Percentiles rank a stretch among this genome's conserved stretches.
Evolutionary conservation across 1,140 invertebrate genomes (phyloP).

Genomic region (Heliconius congener): DNA sequence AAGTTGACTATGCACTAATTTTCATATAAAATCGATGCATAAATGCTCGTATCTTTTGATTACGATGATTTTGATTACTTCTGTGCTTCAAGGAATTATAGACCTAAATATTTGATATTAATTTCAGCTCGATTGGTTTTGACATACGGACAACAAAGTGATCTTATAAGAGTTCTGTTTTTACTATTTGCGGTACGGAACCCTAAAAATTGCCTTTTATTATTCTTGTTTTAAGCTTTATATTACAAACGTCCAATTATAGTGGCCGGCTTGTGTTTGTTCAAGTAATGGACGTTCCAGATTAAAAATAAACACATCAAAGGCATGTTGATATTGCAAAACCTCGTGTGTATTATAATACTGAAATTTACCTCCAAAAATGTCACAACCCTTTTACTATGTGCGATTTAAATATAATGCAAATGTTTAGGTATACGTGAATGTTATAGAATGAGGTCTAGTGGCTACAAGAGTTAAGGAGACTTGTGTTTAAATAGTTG

Average conservation of each 20-base stretch:
- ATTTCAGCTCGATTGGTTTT: too few species aligned
- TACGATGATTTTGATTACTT: too few species aligned
- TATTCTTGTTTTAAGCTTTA: slow-evolving; percentile 29
- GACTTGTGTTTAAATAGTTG: neutral
- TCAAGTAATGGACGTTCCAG: slow-evolving; percentile 37
- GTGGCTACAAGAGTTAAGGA: neutral
- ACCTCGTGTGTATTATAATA: slow-evolving; percentile 24
- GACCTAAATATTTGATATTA: too few species aligned
- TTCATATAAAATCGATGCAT: too few species aligned
- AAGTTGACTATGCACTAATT: too few species aligned
- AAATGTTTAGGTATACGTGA: slow-evolving; percentile 12
- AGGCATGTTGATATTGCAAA: slow-evolving; percentile 34
- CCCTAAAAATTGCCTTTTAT: slow-evolving; percentile 19
- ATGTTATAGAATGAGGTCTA: slow-evolving; percentile 26
- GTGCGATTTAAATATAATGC: slow-evolving; percentile 23
- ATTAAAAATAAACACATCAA: slow-evolving; percentile 39
- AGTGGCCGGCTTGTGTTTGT: slow-evolving; percentile 29
- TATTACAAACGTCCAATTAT: slow-evolving; percentile 37
- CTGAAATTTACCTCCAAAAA: slow-evolving; percentile 28
- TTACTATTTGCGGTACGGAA: too few species aligned
- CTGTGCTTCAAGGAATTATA: too few species aligned
- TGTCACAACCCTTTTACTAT: slow-evolving; percentile 30
- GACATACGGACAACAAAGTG: too few species aligned
- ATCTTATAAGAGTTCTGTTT: too few species aligned
- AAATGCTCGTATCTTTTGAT: too few species aligned